Base-by-base conservation (phyloP, 2,888 invertebrate species). In the Heliconius aoede region DNA sequence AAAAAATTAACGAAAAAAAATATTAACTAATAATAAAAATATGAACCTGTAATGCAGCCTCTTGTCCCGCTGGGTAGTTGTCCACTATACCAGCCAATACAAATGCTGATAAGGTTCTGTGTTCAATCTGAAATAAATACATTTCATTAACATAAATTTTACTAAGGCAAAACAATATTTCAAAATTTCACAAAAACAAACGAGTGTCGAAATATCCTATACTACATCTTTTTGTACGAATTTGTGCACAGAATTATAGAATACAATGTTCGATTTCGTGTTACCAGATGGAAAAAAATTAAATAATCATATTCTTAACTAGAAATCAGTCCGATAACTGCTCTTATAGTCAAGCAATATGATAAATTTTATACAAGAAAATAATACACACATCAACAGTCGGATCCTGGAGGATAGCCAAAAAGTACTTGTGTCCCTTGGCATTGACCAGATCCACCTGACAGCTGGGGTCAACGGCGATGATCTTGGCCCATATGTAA, bases 401-500 rank as follows among this genome's bases (percentile, higher is more conserved):
- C 21, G 96, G 95, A 88, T 99, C 99, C 87, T 98, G 97, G 24
- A 99, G 95, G 68, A 99, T 97, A 1, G 97, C 96, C 64, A 99
- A 93, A 90, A 99, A 99, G 91, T 99, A 99, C 88, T 98, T 98
- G 91, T 99, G 98, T 18, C 98, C 97, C 86, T 96, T 96, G 80
- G 99, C 99, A 84, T 99, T 97, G 28, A 99, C 98, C 84, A 99
- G 94, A 90, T 99, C 99, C 77, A 96, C 96, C 94, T 99, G 99
- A 87, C 99, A 99, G 69, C 97, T 97, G 88, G 97, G 97, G 89
- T 99, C 99, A 8, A 99, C 98, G 46, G 99, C 99, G 77, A 99
- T 95, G 84, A 99, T 99, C 94, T 99, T 99, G 26, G 99, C 99
- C 99, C 99, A 99, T 84, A 99, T 99, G 90, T 99, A 99, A 65